A percentile compares a stretch with the other conserved stretches of the same genome.
phyloP scores from a whole-genome alignment of 2,113 vertebrate species.

The Oryzias celebensis region DNA sequence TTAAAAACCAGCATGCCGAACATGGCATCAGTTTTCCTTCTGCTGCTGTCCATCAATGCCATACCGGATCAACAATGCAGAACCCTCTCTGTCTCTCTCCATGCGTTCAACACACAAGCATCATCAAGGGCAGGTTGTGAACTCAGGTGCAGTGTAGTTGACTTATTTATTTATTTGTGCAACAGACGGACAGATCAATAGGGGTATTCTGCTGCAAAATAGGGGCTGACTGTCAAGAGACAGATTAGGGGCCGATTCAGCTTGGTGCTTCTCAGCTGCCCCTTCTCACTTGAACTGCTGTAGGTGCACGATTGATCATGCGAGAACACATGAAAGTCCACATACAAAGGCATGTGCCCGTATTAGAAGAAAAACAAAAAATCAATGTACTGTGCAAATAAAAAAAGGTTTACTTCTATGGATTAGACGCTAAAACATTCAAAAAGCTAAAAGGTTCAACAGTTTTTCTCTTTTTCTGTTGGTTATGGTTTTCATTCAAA shows the following conservation, averaged over 20 bases:
- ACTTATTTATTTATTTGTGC: constrained; percentile 77
- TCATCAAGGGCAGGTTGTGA: constrained; percentile 76
- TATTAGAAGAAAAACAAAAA: constrained; percentile 3
- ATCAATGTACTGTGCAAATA: constrained; percentile 1
- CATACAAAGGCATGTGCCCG: neutral
- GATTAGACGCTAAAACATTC: neutral
- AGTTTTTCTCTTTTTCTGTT: too few species aligned
- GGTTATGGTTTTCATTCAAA: too few species aligned
- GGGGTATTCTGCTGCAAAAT: constrained; percentile 64
- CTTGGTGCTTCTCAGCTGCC: constrained; percentile 34
- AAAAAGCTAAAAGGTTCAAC: neutral
- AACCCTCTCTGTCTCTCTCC: constrained; percentile 68
- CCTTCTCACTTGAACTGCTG: constrained; percentile 21
- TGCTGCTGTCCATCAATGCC: constrained; percentile 84
- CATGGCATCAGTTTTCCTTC: constrained; percentile 82
- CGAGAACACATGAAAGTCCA: neutral
- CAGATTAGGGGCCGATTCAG: constrained; percentile 57
- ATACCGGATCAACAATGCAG: constrained; percentile 84
- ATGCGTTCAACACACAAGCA: constrained; percentile 33
- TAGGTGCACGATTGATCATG: constrained; percentile 23
- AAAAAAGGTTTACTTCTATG: neutral
- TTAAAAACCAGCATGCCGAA: constrained; percentile 80
- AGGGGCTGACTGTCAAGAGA: constrained; percentile 61
- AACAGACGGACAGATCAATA: constrained; percentile 73
- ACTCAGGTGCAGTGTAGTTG: constrained; percentile 64